Conservation (phyloP, 1,140 invertebrate species). For the Pseudomyrmex concolor region DNA sequence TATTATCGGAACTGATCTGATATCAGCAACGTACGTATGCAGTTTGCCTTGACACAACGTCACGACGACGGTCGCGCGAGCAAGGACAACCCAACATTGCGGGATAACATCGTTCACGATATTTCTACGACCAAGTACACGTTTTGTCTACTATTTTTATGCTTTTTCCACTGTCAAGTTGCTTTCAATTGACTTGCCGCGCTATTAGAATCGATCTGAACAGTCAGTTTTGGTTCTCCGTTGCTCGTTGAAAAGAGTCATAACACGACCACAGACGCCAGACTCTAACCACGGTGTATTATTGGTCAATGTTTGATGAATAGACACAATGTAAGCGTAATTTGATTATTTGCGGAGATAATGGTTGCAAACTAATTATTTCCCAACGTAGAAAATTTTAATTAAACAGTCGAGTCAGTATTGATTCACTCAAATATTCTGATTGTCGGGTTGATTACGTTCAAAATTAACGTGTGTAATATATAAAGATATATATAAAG, state of each 20-base stretch:
- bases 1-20: slow-evolving; percentile 66
- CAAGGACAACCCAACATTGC: slow-evolving; percentile 70
- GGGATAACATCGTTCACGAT: slow-evolving; percentile 73
- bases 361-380: not conserved
- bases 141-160: slow-evolving; percentile 68
- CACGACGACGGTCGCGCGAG: slow-evolving; percentile 69
- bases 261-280: not conserved
- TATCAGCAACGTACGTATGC: slow-evolving; percentile 63
- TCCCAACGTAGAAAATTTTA: not conserved
- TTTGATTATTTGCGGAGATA: not conserved
- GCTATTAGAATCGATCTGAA: slow-evolving; percentile 63
- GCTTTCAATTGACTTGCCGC: slow-evolving; percentile 60
- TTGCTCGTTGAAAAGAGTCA: slow-evolving; percentile 47
- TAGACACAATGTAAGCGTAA: not conserved
- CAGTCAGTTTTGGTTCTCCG: slow-evolving; percentile 41
- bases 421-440: not conserved
- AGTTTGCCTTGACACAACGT: slow-evolving; percentile 74
- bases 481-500: not conserved
- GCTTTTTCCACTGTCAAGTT: slow-evolving; percentile 61
- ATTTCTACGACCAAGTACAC: slow-evolving; percentile 73
- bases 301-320: not conserved
- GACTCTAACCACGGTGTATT: not conserved
- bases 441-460: not conserved
- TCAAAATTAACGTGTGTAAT: not conserved
- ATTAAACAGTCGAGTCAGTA: not conserved